phyloP scores from a whole-genome alignment of 1,140 invertebrate species.

The Cyphomyrmex costatus region DNA sequence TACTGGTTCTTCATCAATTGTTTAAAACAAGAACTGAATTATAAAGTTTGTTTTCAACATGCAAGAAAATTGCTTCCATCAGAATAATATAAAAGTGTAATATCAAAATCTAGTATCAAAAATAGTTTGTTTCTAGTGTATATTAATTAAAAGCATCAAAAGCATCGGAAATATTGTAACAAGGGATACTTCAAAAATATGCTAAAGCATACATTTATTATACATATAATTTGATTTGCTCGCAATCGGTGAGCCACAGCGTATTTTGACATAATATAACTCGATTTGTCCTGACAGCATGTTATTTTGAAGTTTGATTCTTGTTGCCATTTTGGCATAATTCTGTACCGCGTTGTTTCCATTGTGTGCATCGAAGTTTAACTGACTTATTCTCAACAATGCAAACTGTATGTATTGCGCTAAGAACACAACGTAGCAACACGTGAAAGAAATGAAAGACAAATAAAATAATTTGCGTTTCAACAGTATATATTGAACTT shows the following conservation, averaged over 20 bases:
- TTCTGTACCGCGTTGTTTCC: background rate
- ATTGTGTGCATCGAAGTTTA: background rate
- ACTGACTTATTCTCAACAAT: conserved; percentile 26
- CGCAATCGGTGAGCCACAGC: no score
- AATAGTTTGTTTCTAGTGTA: no score
- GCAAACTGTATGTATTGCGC: background rate
- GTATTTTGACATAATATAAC: conserved; percentile 24
- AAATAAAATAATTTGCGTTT: background rate
- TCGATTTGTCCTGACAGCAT: conserved; percentile 16
- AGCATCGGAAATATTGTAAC: background rate
- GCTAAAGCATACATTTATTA: background rate
- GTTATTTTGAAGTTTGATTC: conserved; percentile 18
- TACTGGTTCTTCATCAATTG: background rate
- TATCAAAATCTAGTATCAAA: background rate
- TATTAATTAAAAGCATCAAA: background rate
- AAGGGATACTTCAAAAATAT: conserved; percentile 1
- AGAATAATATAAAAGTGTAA: background rate
- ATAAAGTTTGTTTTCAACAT: background rate
- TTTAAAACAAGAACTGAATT: background rate
- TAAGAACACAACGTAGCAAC: background rate
- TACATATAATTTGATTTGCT: background rate
- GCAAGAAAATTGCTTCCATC: background rate
- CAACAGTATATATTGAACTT: background rate
- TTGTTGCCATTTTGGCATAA: background rate
- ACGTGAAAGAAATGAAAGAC: background rate